These are phyloP conservation scores for Altica lythri DNA, from an alignment of 2,888 invertebrate genomes.

Conservation along the genomic window DNA sequence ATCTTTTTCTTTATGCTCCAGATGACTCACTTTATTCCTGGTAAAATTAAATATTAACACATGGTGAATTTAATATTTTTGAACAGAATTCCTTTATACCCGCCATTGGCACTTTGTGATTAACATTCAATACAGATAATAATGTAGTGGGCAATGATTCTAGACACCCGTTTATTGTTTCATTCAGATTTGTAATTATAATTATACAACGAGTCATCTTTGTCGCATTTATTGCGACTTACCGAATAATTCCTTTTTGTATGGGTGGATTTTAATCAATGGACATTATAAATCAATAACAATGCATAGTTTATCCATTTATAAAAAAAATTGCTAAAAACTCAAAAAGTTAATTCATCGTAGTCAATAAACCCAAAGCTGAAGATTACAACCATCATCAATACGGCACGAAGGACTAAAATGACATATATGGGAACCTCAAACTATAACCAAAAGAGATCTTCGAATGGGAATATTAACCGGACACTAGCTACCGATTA, in stretches of 20 bases:
- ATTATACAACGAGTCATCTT: constrained; percentile 24
- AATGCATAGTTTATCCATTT: not conserved
- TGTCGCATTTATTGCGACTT: constrained; percentile 16
- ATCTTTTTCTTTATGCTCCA: no score
- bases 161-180: constrained; percentile 41
- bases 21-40: no score
- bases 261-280: constrained; percentile 8
- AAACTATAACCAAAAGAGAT: no score
- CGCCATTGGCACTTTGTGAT: not conserved
- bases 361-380: no score
- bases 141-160: constrained; percentile 12
- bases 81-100: not conserved
- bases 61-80: no score
- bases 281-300: constrained; percentile 2
- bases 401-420: no score
- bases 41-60: no score
- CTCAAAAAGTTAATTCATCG: no score
- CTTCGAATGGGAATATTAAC: no score
- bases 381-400: no score
- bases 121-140: constrained; percentile 17
- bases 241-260: constrained; percentile 13
- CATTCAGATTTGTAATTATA: constrained; percentile 38
- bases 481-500: no score
- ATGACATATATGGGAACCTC: no score
- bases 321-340: constrained; percentile 11